Evolutionary conservation across 64 coral and sea anemone species (phyloP), one percentile per base, ranked within the genome.

Genomic region (Trachythela sp.): DNA sequence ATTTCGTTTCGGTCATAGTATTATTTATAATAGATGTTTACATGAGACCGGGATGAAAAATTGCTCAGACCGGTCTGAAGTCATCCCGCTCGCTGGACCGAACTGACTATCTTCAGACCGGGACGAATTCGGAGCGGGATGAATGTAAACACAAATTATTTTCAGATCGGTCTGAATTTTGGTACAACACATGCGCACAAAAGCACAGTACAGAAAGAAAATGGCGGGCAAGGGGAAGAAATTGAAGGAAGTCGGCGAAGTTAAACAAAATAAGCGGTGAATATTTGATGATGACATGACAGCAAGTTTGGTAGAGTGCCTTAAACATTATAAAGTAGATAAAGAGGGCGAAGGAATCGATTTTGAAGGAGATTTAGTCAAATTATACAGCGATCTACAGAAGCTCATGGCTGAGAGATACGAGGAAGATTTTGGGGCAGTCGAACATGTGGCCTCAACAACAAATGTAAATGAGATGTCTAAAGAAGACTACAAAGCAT

Each of bases 361-460:
- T 48, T 71, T 91, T 35, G 90, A 91, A 86, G 89, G 89, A 32
- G 72, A 84, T 60, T 72, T 90, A 36, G 77, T 90, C 15, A 84
- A 91, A 54, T 48, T 86, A 17, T 91, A 86, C 68, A 14, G 32
- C 36, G 83, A 91, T 26, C 14, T 91, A 83, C 50, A 76, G 17
- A 58, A 52, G 48, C 36, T 36, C 4, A 90, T 90, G 88, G 70
- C 88, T 29, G 77, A 90, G 60, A 85, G 85, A 86, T 86, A 68
- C 56, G 88, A 90, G 20, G 77, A 90, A 84, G 59, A 80, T n/a
- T 91, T 91, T 86, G 89, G 89, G 20, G 83, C 89, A 22, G 84
- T 38, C 14, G 54, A 84, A 86, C 37, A 68, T 20, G 56, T 10
- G 18, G 22, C 36, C 5, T 36, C 88, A 39, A 33, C 51, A 34